Evolutionary conservation across 2,797 vertebrate species (phyloP).

Genomic region (Melanotaenia nigrans): DNA sequence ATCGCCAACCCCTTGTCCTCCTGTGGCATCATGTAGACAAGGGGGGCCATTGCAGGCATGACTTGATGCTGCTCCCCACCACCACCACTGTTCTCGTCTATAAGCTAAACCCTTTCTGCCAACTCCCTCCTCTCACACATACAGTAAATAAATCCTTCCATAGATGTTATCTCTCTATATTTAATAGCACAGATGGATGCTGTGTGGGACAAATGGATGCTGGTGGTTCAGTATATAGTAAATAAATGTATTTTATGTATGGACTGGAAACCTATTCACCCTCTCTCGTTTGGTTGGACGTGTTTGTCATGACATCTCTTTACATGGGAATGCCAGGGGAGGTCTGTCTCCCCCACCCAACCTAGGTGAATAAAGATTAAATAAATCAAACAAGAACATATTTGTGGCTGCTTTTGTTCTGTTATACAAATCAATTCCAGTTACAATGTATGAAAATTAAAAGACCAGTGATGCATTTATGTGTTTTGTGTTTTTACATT

Average conservation of each 20-base stretch:
- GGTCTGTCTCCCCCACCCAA: conserved; percentile 71
- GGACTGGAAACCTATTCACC: conserved; percentile 81
- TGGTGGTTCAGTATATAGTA: conserved; percentile 79
- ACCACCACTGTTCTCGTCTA: conserved; percentile 60
- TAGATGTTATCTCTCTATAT: conserved; percentile 86
- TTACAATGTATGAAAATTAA: neutral
- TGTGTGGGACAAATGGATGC: conserved; percentile 80
- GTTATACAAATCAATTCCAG: neutral
- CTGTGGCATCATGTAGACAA: conserved; percentile 96
- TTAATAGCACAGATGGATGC: conserved; percentile 85
- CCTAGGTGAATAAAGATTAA: conserved; percentile 84
- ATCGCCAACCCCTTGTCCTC: conserved; percentile 95
- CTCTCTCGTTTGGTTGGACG: conserved; percentile 84
- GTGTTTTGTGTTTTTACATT: neutral
- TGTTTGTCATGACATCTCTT: conserved; percentile 87
- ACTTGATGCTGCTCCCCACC: conserved; percentile 44
- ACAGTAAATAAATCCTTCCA: conserved; percentile 74
- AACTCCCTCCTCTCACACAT: conserved; percentile 56
- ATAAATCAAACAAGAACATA: conserved; percentile 61
- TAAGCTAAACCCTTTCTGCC: conserved; percentile 67
- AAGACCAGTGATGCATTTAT: neutral
- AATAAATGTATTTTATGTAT: conserved; percentile 91
- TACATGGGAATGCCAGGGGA: conserved; percentile 86
- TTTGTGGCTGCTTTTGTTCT: conserved; percentile 51
- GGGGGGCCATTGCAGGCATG: conserved; percentile 57